Evolutionary conservation across 2,888 invertebrate genomes (phyloP), one percentile per base, ranked within the genome.

Genomic region (Theodoxus fluviatilis): DNA sequence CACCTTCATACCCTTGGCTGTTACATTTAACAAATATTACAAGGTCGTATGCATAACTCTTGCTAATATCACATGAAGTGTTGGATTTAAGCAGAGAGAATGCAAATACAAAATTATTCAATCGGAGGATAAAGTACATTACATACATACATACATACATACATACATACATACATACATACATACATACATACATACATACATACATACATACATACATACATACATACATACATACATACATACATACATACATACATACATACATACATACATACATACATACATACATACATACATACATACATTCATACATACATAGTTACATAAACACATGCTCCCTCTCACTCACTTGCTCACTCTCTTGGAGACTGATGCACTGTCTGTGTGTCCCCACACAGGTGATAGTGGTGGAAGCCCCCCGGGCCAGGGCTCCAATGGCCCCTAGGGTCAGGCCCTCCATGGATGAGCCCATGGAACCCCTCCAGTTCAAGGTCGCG

Each of bases 401-500:
- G 76, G 75, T 74, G 15, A 75, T 74, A 57, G 69, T 74, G 18
- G 76, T 77, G 18, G 67, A 73, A 47, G 63, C 73, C 22, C 78
- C 76, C 28, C 68, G 49, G 33, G 75, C 74, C 57, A 69, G 55
- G 57, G 64, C 70, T 1, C 73, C 76, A 0, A 67, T 43, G 31
- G 66, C 73, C 25, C 69, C 74, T 15, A 69, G 67, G 25, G 81
- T 79, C 31, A 70, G 87, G 61, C 86, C 87, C 1, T 76, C 81
- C 4, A 78, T 73, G 4, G 81, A 84, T 75, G 83, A 83, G 57
- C 82, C 84, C 0, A 74, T 84, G 74, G 71, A 76, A 3, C 78
- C 71, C 18, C 76, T 88, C 31, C 80, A 79, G 35, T 73, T 73
- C 1, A 83, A 79, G 3, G 89, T 94, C 78, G 92, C 93, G 0